Evolutionary conservation across 2,113 vertebrate species (phyloP).

Genomic region (Microcebus tavaratra): DNA sequence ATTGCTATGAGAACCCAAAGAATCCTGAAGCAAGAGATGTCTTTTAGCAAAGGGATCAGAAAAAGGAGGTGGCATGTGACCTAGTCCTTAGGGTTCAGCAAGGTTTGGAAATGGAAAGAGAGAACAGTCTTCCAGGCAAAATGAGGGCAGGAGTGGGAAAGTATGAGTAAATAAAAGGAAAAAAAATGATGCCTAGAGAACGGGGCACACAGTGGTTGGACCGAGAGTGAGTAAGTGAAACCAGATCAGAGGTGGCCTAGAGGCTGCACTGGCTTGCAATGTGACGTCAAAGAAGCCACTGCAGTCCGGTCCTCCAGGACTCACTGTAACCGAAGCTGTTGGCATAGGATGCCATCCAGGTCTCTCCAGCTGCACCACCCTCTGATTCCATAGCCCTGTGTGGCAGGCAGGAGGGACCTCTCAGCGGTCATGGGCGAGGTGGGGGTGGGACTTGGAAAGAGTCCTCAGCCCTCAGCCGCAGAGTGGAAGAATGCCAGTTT

Average conservation of each 20-base stretch:
- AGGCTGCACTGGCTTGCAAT: background rate
- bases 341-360: background rate
- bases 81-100: background rate
- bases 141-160: background rate
- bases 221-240: background rate
- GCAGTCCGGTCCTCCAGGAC: background rate
- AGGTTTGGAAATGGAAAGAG: background rate
- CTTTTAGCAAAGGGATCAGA: background rate
- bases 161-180: background rate
- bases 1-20: background rate
- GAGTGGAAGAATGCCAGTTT: background rate
- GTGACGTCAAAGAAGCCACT: background rate
- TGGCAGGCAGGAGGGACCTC: background rate
- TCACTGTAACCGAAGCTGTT: background rate
- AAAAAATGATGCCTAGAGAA: background rate
- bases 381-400: background rate
- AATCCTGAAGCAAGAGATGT: background rate
- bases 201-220: background rate
- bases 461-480: background rate
- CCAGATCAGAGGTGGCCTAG: background rate
- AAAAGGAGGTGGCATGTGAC: background rate
- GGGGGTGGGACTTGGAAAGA: background rate
- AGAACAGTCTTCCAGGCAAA: background rate
- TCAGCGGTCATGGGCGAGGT: background rate
- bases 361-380: background rate